Conservation (phyloP, 2,888 invertebrate species). For the Chloroclysta siterata region DNA sequence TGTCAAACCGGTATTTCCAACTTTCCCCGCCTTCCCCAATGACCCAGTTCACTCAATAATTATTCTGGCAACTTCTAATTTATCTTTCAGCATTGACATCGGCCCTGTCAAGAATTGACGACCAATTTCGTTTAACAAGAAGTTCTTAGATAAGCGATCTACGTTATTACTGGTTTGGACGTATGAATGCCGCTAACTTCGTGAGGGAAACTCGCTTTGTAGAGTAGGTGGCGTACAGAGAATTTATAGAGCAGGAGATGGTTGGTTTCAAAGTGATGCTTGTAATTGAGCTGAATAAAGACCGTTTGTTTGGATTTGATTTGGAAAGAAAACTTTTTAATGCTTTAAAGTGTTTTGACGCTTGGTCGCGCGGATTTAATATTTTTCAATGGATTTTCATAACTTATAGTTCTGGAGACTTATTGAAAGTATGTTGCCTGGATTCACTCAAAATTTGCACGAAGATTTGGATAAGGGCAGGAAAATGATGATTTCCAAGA, state of each 20-base stretch:
- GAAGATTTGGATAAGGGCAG: too few relatives aligned
- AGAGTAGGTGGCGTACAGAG: conserved; percentile 15
- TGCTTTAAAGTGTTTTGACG: too few relatives aligned
- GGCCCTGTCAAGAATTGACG: conserved; percentile 30
- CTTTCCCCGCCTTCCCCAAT: not conserved
- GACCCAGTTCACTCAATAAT: conserved; percentile 13
- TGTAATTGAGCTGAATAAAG: too few relatives aligned
- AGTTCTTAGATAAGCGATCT: conserved; percentile 27
- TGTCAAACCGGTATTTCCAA: conserved; percentile 1
- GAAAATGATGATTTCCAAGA: too few relatives aligned
- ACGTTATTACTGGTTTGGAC: conserved; percentile 31
- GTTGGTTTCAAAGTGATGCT: too few relatives aligned
- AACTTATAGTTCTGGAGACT: too few relatives aligned
- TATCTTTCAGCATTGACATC: conserved; percentile 27
- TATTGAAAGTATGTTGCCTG: too few relatives aligned
- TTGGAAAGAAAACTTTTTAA: too few relatives aligned
- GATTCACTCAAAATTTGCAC: too few relatives aligned
- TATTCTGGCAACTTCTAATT: conserved; percentile 26
- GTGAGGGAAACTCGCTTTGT: conserved; percentile 6
- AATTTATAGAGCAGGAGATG: not conserved
- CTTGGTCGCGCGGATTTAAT: too few relatives aligned
- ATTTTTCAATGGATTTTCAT: too few relatives aligned
- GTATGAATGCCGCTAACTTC: conserved; percentile 29
- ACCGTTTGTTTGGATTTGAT: too few relatives aligned
- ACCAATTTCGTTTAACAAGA: conserved; percentile 27